Conservation (phyloP, 2,888 invertebrate genomes). For the Drosophila conformis region DNA sequence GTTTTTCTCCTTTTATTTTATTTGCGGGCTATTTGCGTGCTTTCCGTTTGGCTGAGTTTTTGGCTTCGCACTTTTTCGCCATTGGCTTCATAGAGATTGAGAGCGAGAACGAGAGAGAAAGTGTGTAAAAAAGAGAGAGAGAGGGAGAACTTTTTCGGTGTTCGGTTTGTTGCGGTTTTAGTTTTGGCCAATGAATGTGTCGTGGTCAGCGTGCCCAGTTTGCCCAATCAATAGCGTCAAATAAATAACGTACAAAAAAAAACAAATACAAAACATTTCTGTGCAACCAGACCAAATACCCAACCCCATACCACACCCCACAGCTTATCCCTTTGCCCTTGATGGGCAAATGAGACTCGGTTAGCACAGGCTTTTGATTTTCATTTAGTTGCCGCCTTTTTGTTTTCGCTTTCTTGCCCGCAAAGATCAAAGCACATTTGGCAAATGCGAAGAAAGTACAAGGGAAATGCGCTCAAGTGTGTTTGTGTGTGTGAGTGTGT, state of each 20-base stretch:
- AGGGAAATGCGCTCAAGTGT: constrained; percentile 58
- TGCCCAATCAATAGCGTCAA: constrained; percentile 55
- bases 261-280: constrained; percentile 3
- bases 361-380: constrained; percentile 22
- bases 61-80: constrained; percentile 51
- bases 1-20: neutral
- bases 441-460: constrained; percentile 50
- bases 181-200: constrained; percentile 48
- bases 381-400: constrained; percentile 25
- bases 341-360: neutral
- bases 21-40: constrained; percentile 41
- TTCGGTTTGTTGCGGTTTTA: constrained; percentile 12
- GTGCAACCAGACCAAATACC: constrained; percentile 4
- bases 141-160: neutral
- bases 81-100: constrained; percentile 1
- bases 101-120: neutral
- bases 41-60: constrained; percentile 65
- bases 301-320: neutral
- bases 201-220: constrained; percentile 17
- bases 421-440: constrained; percentile 61
- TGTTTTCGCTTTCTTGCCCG: constrained; percentile 20
- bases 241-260: constrained; percentile 20
- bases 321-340: neutral
- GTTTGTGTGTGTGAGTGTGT: neutral
- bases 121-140: neutral